Percentiles rank a stretch among this genome's conserved stretches.
These are phyloP conservation scores for Engraulis encrasicolus DNA, from an alignment of 2,113 vertebrate genomes.

Conservation along the genomic window DNA sequence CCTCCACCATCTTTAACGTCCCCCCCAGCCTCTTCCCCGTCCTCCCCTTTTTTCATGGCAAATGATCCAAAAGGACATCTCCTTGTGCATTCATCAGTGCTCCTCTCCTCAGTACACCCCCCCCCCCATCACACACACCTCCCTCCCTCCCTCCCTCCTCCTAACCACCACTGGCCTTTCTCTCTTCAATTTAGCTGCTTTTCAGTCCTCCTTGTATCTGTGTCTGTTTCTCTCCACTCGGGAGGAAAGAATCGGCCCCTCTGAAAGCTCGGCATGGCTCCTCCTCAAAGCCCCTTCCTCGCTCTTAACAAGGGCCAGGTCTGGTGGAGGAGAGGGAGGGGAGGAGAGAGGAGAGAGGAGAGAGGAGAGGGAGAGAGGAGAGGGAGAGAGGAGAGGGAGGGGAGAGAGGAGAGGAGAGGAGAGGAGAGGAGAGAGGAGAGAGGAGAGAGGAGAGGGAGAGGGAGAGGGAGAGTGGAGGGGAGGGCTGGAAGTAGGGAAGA, in stretches of 20 bases:
- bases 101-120: slow-evolving; percentile 59
- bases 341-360: no score
- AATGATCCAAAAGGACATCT: slow-evolving; percentile 55
- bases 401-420: no score
- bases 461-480: no score
- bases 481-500: no score
- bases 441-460: no score
- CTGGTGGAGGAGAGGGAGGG: no score
- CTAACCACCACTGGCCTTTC: slow-evolving; percentile 3
- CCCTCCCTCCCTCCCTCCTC: no score
- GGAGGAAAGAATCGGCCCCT: slow-evolving; percentile 60
- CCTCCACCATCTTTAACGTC: slow-evolving; percentile 1
- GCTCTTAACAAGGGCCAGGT: slow-evolving; percentile 59
- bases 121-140: no score
- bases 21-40: slow-evolving; percentile 56
- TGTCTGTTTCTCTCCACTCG: slow-evolving; percentile 61
- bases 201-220: slow-evolving; percentile 63
- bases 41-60: slow-evolving; percentile 58
- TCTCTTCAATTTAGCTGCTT: slow-evolving; percentile 50
- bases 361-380: no score
- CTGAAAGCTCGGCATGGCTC: slow-evolving; percentile 65
- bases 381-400: no score
- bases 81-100: slow-evolving; percentile 64
- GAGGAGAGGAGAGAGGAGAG: no score
- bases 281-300: slow-evolving; percentile 64